phyloP scores from a whole-genome alignment of 1,140 invertebrate species.

The Planococcus citri region DNA sequence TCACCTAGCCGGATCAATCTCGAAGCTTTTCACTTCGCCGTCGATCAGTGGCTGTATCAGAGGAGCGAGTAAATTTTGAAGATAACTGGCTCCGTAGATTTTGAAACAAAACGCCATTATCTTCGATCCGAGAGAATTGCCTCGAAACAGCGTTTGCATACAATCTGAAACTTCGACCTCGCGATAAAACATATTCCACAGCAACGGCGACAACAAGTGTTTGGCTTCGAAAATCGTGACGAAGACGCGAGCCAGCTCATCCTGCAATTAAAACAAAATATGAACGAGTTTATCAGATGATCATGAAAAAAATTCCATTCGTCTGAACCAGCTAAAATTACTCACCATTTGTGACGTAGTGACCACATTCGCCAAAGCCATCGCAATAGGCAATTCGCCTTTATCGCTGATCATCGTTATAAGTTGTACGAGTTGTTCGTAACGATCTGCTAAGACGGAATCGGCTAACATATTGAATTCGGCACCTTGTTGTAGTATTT shows the following conservation, averaged over 20 bases:
- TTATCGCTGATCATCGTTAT: constrained; percentile 91
- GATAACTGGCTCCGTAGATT: constrained; percentile 88
- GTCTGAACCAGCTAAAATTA: background rate
- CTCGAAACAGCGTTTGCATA: constrained; percentile 93
- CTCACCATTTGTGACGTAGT: constrained; percentile 78
- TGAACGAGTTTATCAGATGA: background rate
- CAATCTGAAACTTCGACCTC: constrained; percentile 95
- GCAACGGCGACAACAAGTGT: constrained; percentile 78
- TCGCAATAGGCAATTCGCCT: constrained; percentile 92
- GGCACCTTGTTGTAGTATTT: constrained; percentile 94
- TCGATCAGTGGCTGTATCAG: constrained; percentile 70
- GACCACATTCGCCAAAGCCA: constrained; percentile 92
- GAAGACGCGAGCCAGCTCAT: constrained; percentile 89
- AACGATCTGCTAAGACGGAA: constrained; percentile 88
- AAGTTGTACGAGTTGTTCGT: constrained; percentile 89
- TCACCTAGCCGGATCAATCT: constrained; percentile 85
- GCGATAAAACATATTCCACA: constrained; percentile 98
- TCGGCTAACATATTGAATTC: constrained; percentile 97
- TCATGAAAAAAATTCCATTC: background rate
- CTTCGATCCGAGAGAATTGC: constrained; percentile 91
- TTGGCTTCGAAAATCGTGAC: constrained; percentile 97
- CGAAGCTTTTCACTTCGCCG: constrained; percentile 54
- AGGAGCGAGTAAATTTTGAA: constrained; percentile 78
- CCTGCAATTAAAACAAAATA: no score
- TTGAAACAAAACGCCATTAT: constrained; percentile 99